Evolutionary conservation across 92 coral and sea anemone species (phyloP).

Genomic region (Meandrina meandrites): DNA sequence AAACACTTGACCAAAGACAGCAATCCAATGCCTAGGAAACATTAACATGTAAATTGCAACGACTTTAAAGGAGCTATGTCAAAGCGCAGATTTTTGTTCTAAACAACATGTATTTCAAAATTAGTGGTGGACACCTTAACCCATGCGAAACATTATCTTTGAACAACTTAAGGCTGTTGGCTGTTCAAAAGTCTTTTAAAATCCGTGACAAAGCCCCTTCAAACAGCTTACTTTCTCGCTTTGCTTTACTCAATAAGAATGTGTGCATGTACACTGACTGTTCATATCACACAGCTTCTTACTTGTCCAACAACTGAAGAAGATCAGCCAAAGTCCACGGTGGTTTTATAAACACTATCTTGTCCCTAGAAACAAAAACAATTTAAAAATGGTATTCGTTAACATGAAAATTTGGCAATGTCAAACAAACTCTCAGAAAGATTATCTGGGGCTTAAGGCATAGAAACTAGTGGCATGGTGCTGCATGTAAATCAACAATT

Average conservation of each 20-base stretch:
- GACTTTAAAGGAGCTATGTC: too few relatives aligned
- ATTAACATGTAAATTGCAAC: neutral
- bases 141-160: too few relatives aligned
- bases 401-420: neutral
- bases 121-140: too few relatives aligned
- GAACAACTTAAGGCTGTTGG: too few relatives aligned
- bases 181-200: too few relatives aligned
- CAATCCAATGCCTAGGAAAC: constrained; percentile 82
- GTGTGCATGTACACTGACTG: too few relatives aligned
- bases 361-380: constrained; percentile 58
- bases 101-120: too few relatives aligned
- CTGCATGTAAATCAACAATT: too few relatives aligned
- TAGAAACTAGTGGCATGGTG: neutral
- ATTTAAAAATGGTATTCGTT: too few relatives aligned
- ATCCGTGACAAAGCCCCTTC: too few relatives aligned
- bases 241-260: too few relatives aligned
- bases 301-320: constrained; percentile 85
- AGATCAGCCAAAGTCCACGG: constrained; percentile 96
- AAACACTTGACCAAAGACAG: constrained; percentile 93
- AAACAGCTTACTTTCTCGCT: neutral
- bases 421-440: neutral
- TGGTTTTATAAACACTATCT: constrained; percentile 84
- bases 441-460: neutral
- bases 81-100: too few relatives aligned
- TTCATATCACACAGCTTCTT: constrained; percentile 31